Base-by-base conservation (phyloP, 2,888 invertebrate species). In the Amiota minor region DNA sequence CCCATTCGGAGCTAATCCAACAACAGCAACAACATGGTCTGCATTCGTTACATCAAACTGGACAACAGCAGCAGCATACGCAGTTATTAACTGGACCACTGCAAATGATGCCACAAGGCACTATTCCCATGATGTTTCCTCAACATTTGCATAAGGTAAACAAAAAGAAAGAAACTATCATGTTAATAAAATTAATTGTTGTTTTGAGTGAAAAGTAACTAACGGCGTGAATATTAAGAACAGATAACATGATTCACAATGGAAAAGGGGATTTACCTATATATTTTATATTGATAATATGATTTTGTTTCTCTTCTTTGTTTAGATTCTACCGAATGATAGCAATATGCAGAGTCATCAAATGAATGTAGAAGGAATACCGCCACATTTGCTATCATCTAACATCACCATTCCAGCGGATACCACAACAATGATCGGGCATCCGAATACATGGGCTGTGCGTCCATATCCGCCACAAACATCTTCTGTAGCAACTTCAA, bases 361-460 rank as follows among this genome's bases (percentile, higher is more conserved):
- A 77, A 79, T 88, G 64, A 75, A 85, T 70, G 87, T 89, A 75
- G 89, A 90, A 47, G 82, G 86, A 61, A 85, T 89, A 80, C 83
- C 86, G 76, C 89, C 86, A 77, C 90, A 90, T 76, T 82, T 89
- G 87, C 82, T 89, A 77, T 87, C 87, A 78, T 84, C 89, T 77
- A 89, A 88, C 80, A 87, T 89, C 84, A 83, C 86, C 87, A 89
- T 89, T 89, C 89, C 89, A 87, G 80, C 87, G 78, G 89, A 89
- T 77, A 77, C 81, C 64, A 82, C 80, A 79, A 79, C 88, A 75
- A 86, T 87, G 75, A 75, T 85, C 70, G 77, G 81, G 73, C 86
- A 85, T 76, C 82, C 84, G 75, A 82, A 80, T 75, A 79, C 81
- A 67, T 90, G 89, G 89, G 75, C 88, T 55, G 79, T 88, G 74